Conservation (phyloP, 2,888 invertebrate species). For the Steinernema hermaphroditum region DNA sequence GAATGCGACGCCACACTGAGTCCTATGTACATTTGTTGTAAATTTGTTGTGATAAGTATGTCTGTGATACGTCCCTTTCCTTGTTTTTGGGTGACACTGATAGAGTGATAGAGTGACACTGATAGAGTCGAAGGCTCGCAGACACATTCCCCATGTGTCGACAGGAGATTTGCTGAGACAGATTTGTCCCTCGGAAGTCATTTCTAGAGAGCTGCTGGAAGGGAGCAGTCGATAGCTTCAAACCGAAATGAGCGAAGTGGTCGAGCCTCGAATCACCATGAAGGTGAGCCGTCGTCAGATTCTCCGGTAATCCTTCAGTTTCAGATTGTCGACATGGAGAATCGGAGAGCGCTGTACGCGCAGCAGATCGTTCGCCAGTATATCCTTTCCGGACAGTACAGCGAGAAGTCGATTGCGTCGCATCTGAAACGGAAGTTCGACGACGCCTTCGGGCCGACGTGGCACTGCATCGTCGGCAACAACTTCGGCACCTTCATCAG, state of each 20-base stretch:
- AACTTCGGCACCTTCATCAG: slow-evolving; percentile 36
- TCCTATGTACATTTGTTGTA: no score
- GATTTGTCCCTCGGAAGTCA: no score
- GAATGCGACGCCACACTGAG: no score
- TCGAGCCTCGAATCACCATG: not conserved
- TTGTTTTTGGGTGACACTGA: no score
- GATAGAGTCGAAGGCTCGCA: no score
- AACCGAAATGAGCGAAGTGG: not conserved
- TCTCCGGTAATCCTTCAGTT: not conserved
- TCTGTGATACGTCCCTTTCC: no score
- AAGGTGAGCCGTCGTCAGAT: not conserved
- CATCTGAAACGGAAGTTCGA: slow-evolving; percentile 35
- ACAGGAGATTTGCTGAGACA: no score
- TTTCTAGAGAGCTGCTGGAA: not conserved
- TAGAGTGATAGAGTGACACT: no score
- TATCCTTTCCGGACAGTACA: slow-evolving; percentile 28
- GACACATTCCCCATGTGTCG: no score
- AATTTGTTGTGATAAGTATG: no score
- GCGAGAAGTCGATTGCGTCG: slow-evolving; percentile 33
- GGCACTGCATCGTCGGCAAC: slow-evolving; percentile 39
- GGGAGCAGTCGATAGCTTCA: not conserved
- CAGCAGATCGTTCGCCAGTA: slow-evolving; percentile 32
- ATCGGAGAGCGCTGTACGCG: slow-evolving; percentile 8
- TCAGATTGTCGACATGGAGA: slow-evolving; percentile 32
- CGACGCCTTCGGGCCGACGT: slow-evolving; percentile 33